Base-by-base conservation (phyloP, 2,113 vertebrate genomes). In the Alouatta palliata region DNA sequence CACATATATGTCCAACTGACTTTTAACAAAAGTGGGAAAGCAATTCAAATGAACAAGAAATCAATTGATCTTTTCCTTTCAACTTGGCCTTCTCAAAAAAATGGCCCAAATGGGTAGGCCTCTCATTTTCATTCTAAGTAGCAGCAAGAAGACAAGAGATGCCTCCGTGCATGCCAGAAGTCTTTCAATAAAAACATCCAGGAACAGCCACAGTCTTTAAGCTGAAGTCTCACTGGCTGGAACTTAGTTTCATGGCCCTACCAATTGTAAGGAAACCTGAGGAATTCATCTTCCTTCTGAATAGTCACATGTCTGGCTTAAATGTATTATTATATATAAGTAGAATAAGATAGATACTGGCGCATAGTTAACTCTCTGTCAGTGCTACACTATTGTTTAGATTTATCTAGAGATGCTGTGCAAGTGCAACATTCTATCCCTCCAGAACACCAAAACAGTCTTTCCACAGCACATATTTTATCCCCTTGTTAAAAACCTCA, bases 91-190 rank as follows among this genome's bases (percentile, higher is more conserved):
- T 96, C 77, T 32, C 2, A 86, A 91, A 94, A 94, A 37, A n/a
- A 10, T 66, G 58, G 7, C 7, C 56, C 56, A 37, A 13, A 9
- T 71, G 37, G 11, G 21, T 21, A 37, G 10, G 9, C 8, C 52
- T 82, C 43, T 40, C 3, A 32, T 43, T 79, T 56, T 3, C 27
- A 49, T 47, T 86, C 45, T 79, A 70, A 75, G 6, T 47, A 71
- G 32, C 30, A 86, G 27, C 25, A 83, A 87, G 45, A 83, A 92
- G 64, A 54, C 49, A 82, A 71, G 37, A 87, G 54, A 70, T 56
- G 10, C 27, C 32, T 49, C 7, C 6, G 1, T 0, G 8, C 0
- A 7, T 77, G 35, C 32, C 8, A 8, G 6, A 30, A 45, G 0
- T 37, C n/a, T 66, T 71, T 56, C 56, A 87, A 56, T 14, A 40